A percentile compares a stretch with the other conserved stretches of the same genome.
Evolutionary conservation across 1,140 invertebrate genomes (phyloP).

Genomic region (Papilio polytes): DNA sequence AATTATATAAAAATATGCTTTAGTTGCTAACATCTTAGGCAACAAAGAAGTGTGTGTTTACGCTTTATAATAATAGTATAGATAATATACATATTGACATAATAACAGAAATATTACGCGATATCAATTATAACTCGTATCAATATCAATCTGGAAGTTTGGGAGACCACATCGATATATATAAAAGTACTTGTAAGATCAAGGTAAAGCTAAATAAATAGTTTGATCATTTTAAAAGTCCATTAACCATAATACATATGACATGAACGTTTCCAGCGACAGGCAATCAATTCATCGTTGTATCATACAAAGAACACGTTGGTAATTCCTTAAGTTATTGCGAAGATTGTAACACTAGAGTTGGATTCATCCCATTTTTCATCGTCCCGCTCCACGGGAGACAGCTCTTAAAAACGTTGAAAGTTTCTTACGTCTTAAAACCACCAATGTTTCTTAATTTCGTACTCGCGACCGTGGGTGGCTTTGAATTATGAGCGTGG

Average conservation of each 20-base stretch:
- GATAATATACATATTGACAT: neutral
- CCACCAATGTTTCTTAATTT: constrained; percentile 25
- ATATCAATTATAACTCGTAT: neutral
- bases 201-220: neutral
- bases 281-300: constrained; percentile 11
- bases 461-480: constrained; percentile 13
- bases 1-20: too few species aligned
- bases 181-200: neutral
- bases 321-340: constrained; percentile 22
- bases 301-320: constrained; percentile 16
- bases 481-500: constrained; percentile 5
- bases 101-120: neutral
- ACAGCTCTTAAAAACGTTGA: constrained; percentile 14
- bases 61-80: too few species aligned
- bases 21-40: too few species aligned
- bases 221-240: neutral
- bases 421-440: constrained; percentile 16
- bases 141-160: too few species aligned
- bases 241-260: neutral
- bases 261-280: constrained; percentile 1
- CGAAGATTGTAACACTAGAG: neutral
- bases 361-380: constrained; percentile 18
- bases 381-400: constrained; percentile 12
- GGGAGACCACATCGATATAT: too few species aligned
- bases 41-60: too few species aligned